A percentile compares a stretch with the other conserved stretches of the same genome.
These are phyloP conservation scores for Apostichopus californicus DNA, from an alignment of 35 echinoderm and acorn worm species.

Conservation along the genomic window DNA sequence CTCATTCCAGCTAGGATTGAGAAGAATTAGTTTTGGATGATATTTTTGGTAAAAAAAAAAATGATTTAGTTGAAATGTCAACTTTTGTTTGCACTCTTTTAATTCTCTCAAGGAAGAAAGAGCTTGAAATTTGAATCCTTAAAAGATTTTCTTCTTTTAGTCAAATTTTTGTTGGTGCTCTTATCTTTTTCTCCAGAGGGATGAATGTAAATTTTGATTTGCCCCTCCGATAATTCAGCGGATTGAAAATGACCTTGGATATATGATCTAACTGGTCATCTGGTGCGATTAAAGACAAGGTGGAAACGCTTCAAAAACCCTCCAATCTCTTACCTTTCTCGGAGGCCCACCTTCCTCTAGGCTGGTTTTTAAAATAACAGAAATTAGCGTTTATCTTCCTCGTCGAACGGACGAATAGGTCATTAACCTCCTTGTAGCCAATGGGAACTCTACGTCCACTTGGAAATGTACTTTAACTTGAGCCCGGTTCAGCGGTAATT, in stretches of 20 bases:
- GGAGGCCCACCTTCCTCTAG: slow-evolving; percentile 26
- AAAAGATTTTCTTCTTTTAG: neutral
- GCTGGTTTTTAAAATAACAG: slow-evolving; percentile 43
- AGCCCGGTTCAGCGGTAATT: neutral
- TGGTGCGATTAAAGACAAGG: slow-evolving; percentile 19
- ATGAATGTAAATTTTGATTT: slow-evolving; percentile 47
- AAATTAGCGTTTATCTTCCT: slow-evolving; percentile 38
- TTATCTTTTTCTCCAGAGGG: slow-evolving; percentile 36
- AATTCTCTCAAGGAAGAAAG: neutral
- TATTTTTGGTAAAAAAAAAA: slow-evolving; percentile 4
- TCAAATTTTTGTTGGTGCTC: slow-evolving; percentile 1
- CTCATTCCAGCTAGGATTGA: neutral
- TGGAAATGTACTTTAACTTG: slow-evolving; percentile 13
- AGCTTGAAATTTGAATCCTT: slow-evolving; percentile 24
- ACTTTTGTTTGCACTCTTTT: slow-evolving; percentile 11
- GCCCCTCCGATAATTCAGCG: neutral
- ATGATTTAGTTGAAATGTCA: slow-evolving; percentile 11
- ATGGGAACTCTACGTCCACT: neutral
- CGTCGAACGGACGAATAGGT: neutral
- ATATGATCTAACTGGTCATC: slow-evolving; percentile 48
- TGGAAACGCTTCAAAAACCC: slow-evolving; percentile 8
- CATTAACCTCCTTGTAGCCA: slow-evolving; percentile 34
- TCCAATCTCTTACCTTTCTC: slow-evolving; percentile 1
- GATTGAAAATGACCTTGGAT: slow-evolving; percentile 31
- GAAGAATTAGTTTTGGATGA: neutral